Base-by-base conservation (phyloP, 2,113 vertebrate species). In the Cepphus grylle region DNA sequence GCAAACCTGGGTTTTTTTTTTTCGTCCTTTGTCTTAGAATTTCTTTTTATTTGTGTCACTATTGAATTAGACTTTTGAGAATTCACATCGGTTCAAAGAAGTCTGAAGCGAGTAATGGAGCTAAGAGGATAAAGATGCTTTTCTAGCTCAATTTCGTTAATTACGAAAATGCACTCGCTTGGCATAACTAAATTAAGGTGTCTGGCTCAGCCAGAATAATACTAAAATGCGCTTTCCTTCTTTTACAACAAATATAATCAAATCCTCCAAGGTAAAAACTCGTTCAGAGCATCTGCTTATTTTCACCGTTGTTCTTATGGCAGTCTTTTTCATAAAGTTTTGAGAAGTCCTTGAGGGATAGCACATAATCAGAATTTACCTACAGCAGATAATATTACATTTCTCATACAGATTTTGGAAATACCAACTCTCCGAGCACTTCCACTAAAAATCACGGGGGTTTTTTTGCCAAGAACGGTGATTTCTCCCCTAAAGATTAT, bases 131-230 rank as follows among this genome's bases (percentile, higher is more conserved):
- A 66, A 85, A 81, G 58, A 62, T 86, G 58, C 76, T 86, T 91
- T 94, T 90, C 80, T 52, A 84, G 61, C 38, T 78, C 30, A 29
- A 6, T 87, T 83, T 74, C 81, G 61, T 93, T 80, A 80, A 86
- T 90, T 91, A 95, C 73, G 93, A 85, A 85, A 95, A 93, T 53
- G 26, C 55, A 71, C 11, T 96, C 42, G 10, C 55, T 93, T 86
- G 66, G 50, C 59, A 15, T 86, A 93, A 91, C 42, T 78, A 88
- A 88, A 85, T 94, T 65, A 91, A 73, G 32, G 53, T 82, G 42
- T 80, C 91, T 93, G 78, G 66, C 50, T 70, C 27, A 43, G 63
- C 32, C 63, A 70, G 76, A 74, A 81, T 38, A 45, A 86, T 8
- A 16, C 18, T 70, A 78, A 91, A 86, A 90, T 80, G 81, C 4